Evolutionary conservation across 92 coral and sea anemone species (phyloP).

Genomic region (Phenganax marumi): DNA sequence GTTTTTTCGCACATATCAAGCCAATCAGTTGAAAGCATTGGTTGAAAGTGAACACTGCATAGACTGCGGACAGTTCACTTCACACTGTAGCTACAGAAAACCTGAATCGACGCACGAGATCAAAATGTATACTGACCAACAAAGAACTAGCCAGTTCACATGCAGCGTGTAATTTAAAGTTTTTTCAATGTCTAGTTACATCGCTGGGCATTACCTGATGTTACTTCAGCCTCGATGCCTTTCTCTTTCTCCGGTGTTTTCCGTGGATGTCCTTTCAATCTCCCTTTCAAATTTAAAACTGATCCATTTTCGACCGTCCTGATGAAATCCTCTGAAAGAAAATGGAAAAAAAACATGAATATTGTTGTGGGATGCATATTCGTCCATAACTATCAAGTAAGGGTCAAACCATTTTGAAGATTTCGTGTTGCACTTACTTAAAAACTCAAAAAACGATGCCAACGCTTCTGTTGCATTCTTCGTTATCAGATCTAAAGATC

Average conservation of each 20-base stretch:
- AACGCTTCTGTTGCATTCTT: slow-evolving; percentile 86
- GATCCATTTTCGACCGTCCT: slow-evolving; percentile 54
- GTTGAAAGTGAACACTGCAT: too few species aligned
- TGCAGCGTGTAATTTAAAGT: too few species aligned
- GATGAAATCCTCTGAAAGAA: slow-evolving; percentile 16
- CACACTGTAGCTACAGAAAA: too few species aligned
- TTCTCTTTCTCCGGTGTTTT: not conserved
- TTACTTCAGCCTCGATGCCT: not conserved
- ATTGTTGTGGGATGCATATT: not conserved
- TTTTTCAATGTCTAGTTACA: not conserved
- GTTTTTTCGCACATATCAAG: not conserved
- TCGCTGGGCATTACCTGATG: not conserved
- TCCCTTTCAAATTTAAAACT: slow-evolving; percentile 41
- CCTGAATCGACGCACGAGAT: too few species aligned
- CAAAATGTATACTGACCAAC: too few species aligned
- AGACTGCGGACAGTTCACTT: too few species aligned
- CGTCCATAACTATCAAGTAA: not conserved
- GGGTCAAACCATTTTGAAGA: not conserved
- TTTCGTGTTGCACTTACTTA: slow-evolving; percentile 63
- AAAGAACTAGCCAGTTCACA: too few species aligned
- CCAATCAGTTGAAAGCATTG: not conserved
- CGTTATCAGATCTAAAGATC: slow-evolving; percentile 71
- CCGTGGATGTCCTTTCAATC: slow-evolving; percentile 61
- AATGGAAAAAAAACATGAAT: not conserved
- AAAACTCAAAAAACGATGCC: slow-evolving; percentile 69